Evolutionary conservation across 2,888 invertebrate species (phyloP).

Genomic region (Polyploca ridens): DNA sequence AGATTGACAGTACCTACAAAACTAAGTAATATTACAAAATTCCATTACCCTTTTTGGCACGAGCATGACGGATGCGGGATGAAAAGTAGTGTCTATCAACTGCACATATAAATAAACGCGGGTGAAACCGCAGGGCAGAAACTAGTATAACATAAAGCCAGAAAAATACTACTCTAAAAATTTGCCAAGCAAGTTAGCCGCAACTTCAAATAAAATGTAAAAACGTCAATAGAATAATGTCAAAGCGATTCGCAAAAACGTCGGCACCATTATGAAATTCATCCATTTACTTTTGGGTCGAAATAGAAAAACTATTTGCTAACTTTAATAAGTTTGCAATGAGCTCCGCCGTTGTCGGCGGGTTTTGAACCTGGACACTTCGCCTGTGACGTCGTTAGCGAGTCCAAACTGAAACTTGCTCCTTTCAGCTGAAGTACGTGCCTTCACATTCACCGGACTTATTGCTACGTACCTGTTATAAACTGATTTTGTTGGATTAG

Average conservation of each 20-base stretch:
- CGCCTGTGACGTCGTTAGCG: constrained; percentile 39
- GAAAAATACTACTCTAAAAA: neutral
- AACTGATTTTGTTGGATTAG: no score
- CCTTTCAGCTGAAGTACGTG: constrained; percentile 19
- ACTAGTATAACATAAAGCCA: neutral
- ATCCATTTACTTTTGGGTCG: neutral
- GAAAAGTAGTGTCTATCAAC: no score
- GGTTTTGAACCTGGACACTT: constrained; percentile 26
- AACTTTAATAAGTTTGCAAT: constrained; percentile 18
- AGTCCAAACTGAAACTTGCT: constrained; percentile 25
- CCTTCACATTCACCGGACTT: constrained; percentile 8
- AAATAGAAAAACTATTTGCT: neutral
- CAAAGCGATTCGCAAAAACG: neutral
- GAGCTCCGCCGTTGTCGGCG: constrained; percentile 26
- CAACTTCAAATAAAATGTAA: neutral
- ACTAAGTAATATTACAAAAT: no score
- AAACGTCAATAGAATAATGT: neutral
- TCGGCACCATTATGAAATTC: neutral
- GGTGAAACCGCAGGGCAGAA: no score
- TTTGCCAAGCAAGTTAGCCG: neutral
- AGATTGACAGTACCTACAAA: no score
- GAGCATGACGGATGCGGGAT: no score
- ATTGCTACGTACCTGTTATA: neutral
- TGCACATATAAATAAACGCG: no score
- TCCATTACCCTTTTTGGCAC: no score